Evolutionary conservation across 2,888 invertebrate genomes (phyloP).

Genomic region (Eustalomyia histrio): DNA sequence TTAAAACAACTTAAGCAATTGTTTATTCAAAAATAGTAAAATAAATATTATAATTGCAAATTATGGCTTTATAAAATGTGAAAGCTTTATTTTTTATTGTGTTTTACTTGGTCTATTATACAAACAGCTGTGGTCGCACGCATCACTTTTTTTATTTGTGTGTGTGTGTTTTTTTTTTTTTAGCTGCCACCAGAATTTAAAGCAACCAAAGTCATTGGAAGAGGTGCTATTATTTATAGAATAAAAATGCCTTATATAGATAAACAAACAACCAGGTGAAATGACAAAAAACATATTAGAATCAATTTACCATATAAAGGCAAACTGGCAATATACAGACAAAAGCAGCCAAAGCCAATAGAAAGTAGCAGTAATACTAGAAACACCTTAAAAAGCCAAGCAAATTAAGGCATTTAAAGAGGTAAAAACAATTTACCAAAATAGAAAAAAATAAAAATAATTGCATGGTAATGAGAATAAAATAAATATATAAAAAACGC

Average conservation of each 20-base stretch:
- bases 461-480: slow-evolving; percentile 57
- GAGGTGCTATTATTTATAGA: slow-evolving; percentile 65
- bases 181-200: slow-evolving; percentile 10
- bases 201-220: slow-evolving; percentile 31
- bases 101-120: slow-evolving; percentile 30
- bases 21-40: slow-evolving; percentile 11
- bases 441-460: slow-evolving; percentile 53
- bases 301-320: slow-evolving; percentile 65
- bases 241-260: slow-evolving; percentile 61
- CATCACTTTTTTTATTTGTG: slow-evolving; percentile 53
- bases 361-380: slow-evolving; percentile 42
- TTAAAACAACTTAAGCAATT: no score
- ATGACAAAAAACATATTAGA: slow-evolving; percentile 62
- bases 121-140: slow-evolving; percentile 65
- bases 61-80: slow-evolving; percentile 59
- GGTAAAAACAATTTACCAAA: slow-evolving; percentile 30
- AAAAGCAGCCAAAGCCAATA: slow-evolving; percentile 26
- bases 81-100: slow-evolving; percentile 43
- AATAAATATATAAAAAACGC: background rate
- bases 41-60: slow-evolving; percentile 62
- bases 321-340: slow-evolving; percentile 22
- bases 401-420: slow-evolving; percentile 56
- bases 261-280: slow-evolving; percentile 61
- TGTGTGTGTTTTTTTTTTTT: background rate
- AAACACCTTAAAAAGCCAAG: slow-evolving; percentile 53